Base-by-base conservation (phyloP, 1,140 invertebrate species). In the Lucilia sericata region DNA sequence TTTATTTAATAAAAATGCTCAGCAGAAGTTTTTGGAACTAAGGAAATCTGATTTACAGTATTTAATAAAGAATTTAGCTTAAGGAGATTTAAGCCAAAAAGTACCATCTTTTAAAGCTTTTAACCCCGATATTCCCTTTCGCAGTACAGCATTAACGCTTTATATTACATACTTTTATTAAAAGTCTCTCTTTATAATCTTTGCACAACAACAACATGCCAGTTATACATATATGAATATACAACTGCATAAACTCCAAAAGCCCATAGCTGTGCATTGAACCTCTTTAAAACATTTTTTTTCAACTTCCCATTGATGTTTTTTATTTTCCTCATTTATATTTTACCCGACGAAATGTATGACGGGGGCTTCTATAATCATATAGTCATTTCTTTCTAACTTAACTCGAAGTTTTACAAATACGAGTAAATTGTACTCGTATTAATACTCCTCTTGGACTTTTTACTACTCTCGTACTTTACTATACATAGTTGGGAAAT, bases 381-480 rank as follows among this genome's bases (percentile, higher is more conserved):
- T 70, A 70, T 70, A 70, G 65, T 70, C 65, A 70, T 70, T 70
- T 70, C 65, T 25, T 70, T 70, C 65, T 70, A 70, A 21, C 65
- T 25, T 70, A 19, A 60, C 55, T 60, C 55, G 55, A n/a, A 60
- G 55, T 70, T 70, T 70, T 70, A 70, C 65, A 70, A 60, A 60
- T 60, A 60, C 42, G 51, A 55, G 51, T 55, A 55, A n/a, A 14
- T 17, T 12, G 17, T 70, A 70, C 65, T 70, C 25, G 25, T 30
- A 30, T 25, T n/a, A 70, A 21, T n/a, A 70, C n/a, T 70, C 65
- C 12, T 7, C 65, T 70, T 60, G 13, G 14, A 7, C n/a, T 60
- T 21, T 70, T 70, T 70, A 70, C 21, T 70, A 70, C 65, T 65
- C 25, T 42, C 42, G 42, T 42, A 42, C 42, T 42, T 42, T 42